phyloP scores from a whole-genome alignment of 2,888 invertebrate species.

The Mellilla xanthometata region DNA sequence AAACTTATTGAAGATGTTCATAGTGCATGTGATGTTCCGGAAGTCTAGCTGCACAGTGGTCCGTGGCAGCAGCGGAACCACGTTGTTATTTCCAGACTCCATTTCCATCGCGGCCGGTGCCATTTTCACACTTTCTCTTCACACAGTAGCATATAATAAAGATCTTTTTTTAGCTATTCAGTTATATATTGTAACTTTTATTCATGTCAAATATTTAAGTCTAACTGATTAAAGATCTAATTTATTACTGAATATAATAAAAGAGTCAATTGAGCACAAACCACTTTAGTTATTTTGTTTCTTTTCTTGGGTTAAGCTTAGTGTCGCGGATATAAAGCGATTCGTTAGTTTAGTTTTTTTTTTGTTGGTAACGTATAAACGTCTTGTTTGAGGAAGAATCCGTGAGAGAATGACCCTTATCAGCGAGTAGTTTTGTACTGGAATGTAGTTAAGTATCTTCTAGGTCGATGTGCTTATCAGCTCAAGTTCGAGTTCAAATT shows the following conservation, averaged over 20 bases:
- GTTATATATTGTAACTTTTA: no score
- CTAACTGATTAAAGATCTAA: no score
- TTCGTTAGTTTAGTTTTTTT: no score
- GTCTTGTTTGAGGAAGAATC: background rate
- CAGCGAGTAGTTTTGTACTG: background rate
- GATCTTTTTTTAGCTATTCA: background rate
- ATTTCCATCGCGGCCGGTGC: slow-evolving; percentile 53
- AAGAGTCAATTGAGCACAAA: no score
- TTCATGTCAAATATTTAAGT: no score
- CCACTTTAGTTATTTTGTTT: no score
- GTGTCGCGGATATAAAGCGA: no score
- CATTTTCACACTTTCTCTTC: slow-evolving; percentile 45
- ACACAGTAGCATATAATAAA: slow-evolving; percentile 8
- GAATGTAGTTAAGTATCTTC: background rate
- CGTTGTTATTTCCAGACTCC: slow-evolving; percentile 64
- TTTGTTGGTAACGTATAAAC: background rate
- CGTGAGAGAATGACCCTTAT: background rate
- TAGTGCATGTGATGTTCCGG: slow-evolving; percentile 84
- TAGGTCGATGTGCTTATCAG: slow-evolving; percentile 16
- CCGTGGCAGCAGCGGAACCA: slow-evolving; percentile 71
- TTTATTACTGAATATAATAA: no score
- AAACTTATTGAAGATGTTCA: slow-evolving; percentile 82
- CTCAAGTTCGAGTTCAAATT: slow-evolving; percentile 13
- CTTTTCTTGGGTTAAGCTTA: no score
- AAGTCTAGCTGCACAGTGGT: slow-evolving; percentile 87